phyloP scores from a whole-genome alignment of 2,113 vertebrate genomes.

The Peromyscus californicus region DNA sequence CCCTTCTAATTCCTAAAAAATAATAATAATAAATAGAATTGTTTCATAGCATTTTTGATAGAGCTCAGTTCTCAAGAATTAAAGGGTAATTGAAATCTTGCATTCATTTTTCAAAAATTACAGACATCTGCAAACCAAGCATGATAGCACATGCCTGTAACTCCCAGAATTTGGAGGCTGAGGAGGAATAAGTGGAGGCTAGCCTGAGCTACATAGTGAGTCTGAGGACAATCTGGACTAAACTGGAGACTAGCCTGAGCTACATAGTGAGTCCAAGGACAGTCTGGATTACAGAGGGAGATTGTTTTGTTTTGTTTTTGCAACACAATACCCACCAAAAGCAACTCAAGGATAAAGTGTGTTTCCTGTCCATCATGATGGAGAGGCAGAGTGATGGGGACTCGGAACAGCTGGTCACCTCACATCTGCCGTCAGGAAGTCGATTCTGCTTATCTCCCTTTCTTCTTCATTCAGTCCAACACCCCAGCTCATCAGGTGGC shows the following conservation, averaged over 20 bases:
- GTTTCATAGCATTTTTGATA: not conserved
- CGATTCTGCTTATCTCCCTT: not conserved
- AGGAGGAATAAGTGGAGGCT: not conserved
- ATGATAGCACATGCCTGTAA: too few relatives aligned
- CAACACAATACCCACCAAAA: not conserved
- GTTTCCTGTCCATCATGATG: not conserved
- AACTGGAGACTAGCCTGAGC: not conserved
- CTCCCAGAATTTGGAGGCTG: not conserved
- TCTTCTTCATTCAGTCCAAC: not conserved
- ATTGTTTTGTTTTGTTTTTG: not conserved
- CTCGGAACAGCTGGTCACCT: too few relatives aligned
- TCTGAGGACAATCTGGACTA: not conserved
- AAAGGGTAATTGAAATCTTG: not conserved
- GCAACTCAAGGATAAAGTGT: not conserved
- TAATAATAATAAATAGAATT: not conserved
- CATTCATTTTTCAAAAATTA: constrained; percentile 38
- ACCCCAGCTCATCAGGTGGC: not conserved
- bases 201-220: not conserved
- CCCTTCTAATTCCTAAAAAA: constrained; percentile 40
- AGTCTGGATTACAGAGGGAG: not conserved
- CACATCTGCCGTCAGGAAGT: not conserved
- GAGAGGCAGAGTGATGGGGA: not conserved
- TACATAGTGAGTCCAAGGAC: not conserved
- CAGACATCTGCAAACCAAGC: not conserved
- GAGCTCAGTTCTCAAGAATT: constrained; percentile 54